phyloP scores from a whole-genome alignment of 2,113 vertebrate species.

The Dinomys branickii region DNA sequence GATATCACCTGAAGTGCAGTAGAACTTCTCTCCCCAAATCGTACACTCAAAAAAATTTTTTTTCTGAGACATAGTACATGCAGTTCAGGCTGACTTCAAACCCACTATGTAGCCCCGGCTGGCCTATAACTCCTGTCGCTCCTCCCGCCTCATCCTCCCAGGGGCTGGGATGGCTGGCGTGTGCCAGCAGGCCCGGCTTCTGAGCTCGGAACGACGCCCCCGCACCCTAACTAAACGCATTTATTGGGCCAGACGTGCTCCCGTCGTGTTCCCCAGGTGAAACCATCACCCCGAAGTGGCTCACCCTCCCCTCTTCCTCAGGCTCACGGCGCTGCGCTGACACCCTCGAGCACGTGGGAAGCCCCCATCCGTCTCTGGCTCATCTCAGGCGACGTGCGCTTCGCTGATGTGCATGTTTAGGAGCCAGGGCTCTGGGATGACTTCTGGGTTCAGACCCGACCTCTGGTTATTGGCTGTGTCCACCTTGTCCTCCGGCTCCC shows the following conservation, averaged over 20 bases:
- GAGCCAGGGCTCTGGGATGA: neutral
- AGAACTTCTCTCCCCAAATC: constrained; percentile 17
- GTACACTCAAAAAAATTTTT: neutral
- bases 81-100: no score
- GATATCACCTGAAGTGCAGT: neutral
- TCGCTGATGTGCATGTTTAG: neutral
- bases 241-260: neutral
- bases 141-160: no score
- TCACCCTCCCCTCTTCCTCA: neutral
- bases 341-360: neutral
- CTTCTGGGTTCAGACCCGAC: constrained; percentile 12
- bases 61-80: neutral
- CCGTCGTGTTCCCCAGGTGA: neutral
- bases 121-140: no score
- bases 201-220: neutral
- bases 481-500: neutral
- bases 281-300: neutral
- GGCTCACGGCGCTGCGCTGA: neutral
- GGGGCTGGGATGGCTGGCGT: no score
- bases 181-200: neutral
- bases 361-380: neutral
- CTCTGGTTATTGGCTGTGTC: neutral
- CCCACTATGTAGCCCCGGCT: no score
- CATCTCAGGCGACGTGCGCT: neutral
- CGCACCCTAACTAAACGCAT: neutral